Base-by-base conservation (phyloP, 30 jellyfish, hydroid and myxozoan genomes). In the Hydractinia echinata region DNA sequence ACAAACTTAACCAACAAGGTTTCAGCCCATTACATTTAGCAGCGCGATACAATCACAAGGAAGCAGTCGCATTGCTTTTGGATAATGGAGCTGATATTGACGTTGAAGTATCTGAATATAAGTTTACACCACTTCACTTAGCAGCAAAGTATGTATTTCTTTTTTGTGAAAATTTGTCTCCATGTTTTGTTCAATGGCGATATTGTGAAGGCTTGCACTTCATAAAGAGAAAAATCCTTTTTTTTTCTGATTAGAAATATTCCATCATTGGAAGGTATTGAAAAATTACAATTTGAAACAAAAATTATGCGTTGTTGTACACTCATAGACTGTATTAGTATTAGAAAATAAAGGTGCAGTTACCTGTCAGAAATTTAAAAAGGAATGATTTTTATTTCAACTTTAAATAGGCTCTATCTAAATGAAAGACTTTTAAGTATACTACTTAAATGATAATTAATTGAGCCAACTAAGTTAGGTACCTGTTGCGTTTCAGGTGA, bases 21-120 rank as follows among this genome's bases (percentile, higher is more conserved):
- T 82, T 82, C 49, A 70, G 94, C 54, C 89, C 98, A 6, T 85
- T 92, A 15, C 98, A 92, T 76, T 91, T 86, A 68, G 98, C 98
- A 6, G 92, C 98, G 74, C 79, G 89, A 55, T 78, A 81, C 79
- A 92, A 92, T 84, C 78, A 81, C 62, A 71, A 79, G 53, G 89
- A 77, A 15, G 86, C 86, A 11, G 67, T 88, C 8, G 68, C 10
- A n/a, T 30, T 80, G 14, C 69, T 92, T 56, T 21, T 92, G 74
- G 95, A 92, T 4, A 66, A 62, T 55, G 95, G 91, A 7, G 95
- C 96, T 0, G 61, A 66, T 51, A 84, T 86, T 68, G 96, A 92
- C 55, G 53, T 76, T 39, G 61, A 79, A 11, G 95, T 94, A 50
- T 30, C 18, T 10, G 96, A 92, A n/a, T 96, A 87, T 74, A 68